Percentiles rank a stretch among this genome's conserved stretches.
phyloP scores from a whole-genome alignment of 1,140 invertebrate genomes.

The Papilio polyxenes region DNA sequence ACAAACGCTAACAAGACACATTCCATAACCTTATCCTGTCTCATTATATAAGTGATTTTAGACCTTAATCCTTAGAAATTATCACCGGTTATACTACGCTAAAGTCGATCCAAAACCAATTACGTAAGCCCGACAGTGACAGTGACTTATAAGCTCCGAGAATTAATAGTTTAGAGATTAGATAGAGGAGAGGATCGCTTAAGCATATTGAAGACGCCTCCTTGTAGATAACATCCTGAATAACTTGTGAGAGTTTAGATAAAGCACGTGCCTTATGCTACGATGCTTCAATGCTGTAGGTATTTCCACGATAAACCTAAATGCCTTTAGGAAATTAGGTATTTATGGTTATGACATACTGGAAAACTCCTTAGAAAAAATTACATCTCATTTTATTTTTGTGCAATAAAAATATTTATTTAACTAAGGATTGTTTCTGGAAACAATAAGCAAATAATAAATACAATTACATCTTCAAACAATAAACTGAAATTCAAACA shows the following conservation, averaged over 20 bases:
- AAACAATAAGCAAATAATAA: conserved; percentile 5
- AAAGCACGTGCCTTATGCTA: neutral
- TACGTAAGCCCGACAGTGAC: conserved; percentile 29
- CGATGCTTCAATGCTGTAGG: neutral
- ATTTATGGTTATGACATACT: neutral
- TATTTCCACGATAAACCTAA: neutral
- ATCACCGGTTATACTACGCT: neutral
- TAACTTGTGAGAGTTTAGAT: neutral
- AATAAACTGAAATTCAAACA: conserved; percentile 22
- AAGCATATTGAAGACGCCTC: conserved; percentile 1
- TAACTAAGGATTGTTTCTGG: neutral
- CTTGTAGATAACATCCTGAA: neutral
- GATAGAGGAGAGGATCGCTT: conserved; percentile 30
- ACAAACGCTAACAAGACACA: conserved; percentile 39
- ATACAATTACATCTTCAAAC: neutral
- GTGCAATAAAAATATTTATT: neutral
- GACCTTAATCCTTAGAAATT: neutral
- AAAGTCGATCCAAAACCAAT: neutral
- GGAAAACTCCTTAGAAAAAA: neutral
- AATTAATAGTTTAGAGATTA: conserved; percentile 37
- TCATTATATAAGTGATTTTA: conserved; percentile 1
- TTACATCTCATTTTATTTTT: neutral
- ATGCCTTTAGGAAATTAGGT: neutral
- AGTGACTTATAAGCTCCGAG: conserved; percentile 32
- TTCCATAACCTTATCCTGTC: conserved; percentile 27